phyloP scores from a whole-genome alignment of 2,113 vertebrate species.

The Elaphurus davidianus region DNA sequence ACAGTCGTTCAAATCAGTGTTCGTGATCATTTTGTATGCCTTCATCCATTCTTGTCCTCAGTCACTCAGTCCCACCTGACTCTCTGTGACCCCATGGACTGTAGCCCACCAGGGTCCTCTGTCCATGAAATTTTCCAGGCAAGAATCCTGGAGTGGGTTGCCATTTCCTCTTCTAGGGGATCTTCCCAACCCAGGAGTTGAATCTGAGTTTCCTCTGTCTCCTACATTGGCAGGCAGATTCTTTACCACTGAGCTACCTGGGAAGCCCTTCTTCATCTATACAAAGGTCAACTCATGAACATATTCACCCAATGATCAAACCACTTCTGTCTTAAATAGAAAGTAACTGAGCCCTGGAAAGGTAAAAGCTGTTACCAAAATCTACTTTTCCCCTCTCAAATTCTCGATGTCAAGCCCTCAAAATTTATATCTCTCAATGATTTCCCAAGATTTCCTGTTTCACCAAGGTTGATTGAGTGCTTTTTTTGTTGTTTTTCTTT shows the following conservation, averaged over 20 bases:
- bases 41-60: neutral
- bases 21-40: accelerated
- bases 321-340: neutral
- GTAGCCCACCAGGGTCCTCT: neutral
- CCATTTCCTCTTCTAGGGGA: neutral
- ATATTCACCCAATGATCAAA: neutral
- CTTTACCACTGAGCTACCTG: neutral
- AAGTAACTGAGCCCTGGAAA: neutral
- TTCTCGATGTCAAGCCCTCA: neutral
- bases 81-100: neutral
- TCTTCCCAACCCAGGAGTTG: neutral
- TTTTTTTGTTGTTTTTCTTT: neutral
- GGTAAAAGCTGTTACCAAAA: neutral
- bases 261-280: neutral
- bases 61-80: neutral
- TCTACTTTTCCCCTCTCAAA: neutral
- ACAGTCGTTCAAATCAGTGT: neutral
- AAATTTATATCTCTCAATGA: neutral
- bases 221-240: neutral
- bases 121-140: neutral
- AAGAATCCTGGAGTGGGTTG: neutral
- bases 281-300: neutral
- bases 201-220: neutral
- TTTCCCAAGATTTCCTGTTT: neutral
- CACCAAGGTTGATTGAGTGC: neutral